Conservation (phyloP, 1,140 invertebrate species). For the Dendroctonus valens region DNA sequence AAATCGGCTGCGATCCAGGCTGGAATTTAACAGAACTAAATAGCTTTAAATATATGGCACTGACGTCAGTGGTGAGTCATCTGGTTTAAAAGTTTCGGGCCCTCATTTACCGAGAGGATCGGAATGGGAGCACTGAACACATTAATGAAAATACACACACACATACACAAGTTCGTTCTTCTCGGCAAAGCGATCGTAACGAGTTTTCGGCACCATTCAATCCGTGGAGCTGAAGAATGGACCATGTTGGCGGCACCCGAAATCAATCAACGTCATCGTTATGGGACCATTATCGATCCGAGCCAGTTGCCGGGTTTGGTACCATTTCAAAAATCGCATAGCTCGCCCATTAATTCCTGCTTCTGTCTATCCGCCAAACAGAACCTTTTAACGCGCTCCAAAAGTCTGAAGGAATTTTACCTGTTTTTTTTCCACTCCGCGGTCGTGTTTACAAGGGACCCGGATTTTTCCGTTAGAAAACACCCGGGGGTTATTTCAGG, state of each 20-base stretch:
- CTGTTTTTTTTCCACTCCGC: conserved; percentile 20
- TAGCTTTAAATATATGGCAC: conserved; percentile 25
- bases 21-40: conserved; percentile 13
- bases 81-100: conserved; percentile 12
- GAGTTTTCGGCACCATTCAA: neutral
- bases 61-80: conserved; percentile 26
- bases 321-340: neutral
- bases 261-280: neutral
- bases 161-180: conserved; percentile 1
- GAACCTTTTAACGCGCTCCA: neutral
- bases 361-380: neutral
- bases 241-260: neutral
- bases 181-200: neutral
- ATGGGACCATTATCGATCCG: neutral
- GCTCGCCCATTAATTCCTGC: neutral
- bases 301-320: neutral
- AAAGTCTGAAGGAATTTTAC: conserved; percentile 24
- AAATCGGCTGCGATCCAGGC: neutral
- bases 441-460: conserved; percentile 24
- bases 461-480: conserved; percentile 30
- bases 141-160: conserved; percentile 25
- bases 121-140: conserved; percentile 8
- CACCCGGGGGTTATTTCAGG: conserved; percentile 26
- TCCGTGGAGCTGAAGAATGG: neutral
- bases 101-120: conserved; percentile 7